These are phyloP conservation scores for Semicossyphus pulcher DNA, from an alignment of 2,113 vertebrate genomes.

Conservation along the genomic window DNA sequence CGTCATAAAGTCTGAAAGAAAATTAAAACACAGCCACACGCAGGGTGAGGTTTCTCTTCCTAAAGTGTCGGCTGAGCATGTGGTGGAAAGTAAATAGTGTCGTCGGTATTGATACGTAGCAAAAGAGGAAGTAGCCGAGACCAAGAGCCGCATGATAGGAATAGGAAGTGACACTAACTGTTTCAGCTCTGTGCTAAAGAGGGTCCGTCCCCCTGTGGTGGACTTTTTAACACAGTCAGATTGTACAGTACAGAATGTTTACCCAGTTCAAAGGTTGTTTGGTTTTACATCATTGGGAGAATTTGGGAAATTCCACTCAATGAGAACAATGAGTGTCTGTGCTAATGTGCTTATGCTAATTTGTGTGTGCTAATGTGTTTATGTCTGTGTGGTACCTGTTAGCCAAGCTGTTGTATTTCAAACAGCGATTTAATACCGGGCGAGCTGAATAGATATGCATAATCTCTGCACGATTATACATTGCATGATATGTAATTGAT, in stretches of 20 bases:
- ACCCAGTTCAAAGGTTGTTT: conserved; percentile 1
- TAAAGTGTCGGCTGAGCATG: neutral
- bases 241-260: conserved; percentile 2
- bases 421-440: conserved; percentile 26
- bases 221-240: neutral
- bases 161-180: conserved; percentile 68
- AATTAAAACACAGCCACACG: neutral
- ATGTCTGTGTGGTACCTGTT: conserved; percentile 1
- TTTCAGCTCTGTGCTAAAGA: conserved; percentile 14
- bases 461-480: conserved; percentile 53
- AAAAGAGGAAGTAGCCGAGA: conserved; percentile 70
- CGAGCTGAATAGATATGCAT: conserved; percentile 52
- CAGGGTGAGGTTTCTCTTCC: neutral
- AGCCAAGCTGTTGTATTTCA: conserved; percentile 23
- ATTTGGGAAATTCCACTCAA: conserved; percentile 46
- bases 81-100: conserved; percentile 48
- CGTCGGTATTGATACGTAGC: conserved; percentile 24
- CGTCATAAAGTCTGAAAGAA: conserved; percentile 15
- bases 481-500: conserved; percentile 54
- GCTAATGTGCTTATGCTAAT: neutral
- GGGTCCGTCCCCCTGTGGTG: conserved; percentile 38
- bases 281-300: conserved; percentile 28
- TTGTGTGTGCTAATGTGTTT: conserved; percentile 10
- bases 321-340: neutral
- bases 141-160: conserved; percentile 56